Base-by-base conservation (phyloP, 2,888 invertebrate species). In the Nemotelus pantherinus region DNA sequence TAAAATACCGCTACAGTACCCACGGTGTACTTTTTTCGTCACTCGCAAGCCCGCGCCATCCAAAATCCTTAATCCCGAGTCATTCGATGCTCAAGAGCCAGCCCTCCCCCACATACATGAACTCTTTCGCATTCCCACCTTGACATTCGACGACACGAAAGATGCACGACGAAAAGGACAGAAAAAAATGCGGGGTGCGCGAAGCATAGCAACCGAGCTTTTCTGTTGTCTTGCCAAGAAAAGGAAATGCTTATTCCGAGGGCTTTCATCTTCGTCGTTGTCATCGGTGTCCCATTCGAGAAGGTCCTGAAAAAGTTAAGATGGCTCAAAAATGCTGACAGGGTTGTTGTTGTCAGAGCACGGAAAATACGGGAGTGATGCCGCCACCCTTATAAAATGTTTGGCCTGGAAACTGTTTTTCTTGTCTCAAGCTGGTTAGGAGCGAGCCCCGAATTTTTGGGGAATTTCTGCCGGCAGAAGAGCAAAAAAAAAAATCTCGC, bases 161-260 rank as follows among this genome's bases (percentile, higher is more conserved):
- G 44, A 47, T 65, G 65, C 47, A 10, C 47, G 47, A 2, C 10
- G 68, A 41, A 50, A 68, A 68, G 53, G 68, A 68, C 68, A 68
- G 53, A 50, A 53, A 44, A 68, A 50, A 50, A 68, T 41, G 48
- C 41, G 41, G 48, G 48, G 43, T 48, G n/a, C 39, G 65, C 47
- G 48, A 47, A 7, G 41, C 53, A 68, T 53, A 5, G 68, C n/a
- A 65, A 68, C 53, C 50, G 53, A 68, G 68, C 50, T 68, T 25
- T 41, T 53, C 25, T n/a, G 6, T 53, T 50, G 68, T 47, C 50
- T 39, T 68, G 68, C 41, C 45, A 39, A 63, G 65, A 5, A 53
- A 68, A 50, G 39, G 68, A 68, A 50, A 68, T 50, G 48, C 5
- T 68, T 68, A 50, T 9, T 41, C n/a, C 6, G 25, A 25, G 39